Conservation (phyloP, 2,888 invertebrate genomes). For the Rhagonycha lutea region DNA sequence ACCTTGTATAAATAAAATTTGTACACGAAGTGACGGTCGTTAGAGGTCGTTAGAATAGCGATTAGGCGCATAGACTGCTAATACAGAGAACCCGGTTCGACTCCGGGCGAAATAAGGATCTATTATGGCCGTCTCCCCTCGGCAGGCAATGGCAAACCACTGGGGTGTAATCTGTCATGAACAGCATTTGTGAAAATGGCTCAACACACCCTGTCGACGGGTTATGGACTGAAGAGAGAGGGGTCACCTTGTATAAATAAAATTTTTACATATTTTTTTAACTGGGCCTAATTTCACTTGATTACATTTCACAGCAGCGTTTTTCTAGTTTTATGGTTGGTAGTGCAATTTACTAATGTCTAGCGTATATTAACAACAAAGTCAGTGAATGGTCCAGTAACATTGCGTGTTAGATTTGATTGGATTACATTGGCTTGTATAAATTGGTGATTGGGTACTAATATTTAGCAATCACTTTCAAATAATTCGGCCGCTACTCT, state of each 20-base stretch:
- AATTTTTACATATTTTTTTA: neutral
- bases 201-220: too few species aligned
- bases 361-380: neutral
- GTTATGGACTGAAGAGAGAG: too few species aligned
- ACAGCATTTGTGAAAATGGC: too few species aligned
- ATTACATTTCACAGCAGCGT: neutral
- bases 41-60: too few species aligned
- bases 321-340: neutral
- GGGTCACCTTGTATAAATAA: neutral
- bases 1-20: neutral
- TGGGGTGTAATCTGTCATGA: too few species aligned
- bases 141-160: too few species aligned
- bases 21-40: too few species aligned
- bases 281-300: neutral
- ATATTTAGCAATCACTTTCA: conserved; percentile 11
- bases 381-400: neutral
- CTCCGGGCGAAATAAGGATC: too few species aligned
- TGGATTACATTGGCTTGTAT: conserved; percentile 32
- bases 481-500: neutral
- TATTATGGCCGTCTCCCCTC: too few species aligned
- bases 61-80: too few species aligned
- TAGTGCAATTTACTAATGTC: neutral
- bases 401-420: conserved; percentile 27
- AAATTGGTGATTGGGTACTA: conserved; percentile 24
- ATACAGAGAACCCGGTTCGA: too few species aligned